These are phyloP conservation scores for Xyrichtys novacula DNA, from an alignment of 2,797 vertebrate species.

Conservation along the genomic window DNA sequence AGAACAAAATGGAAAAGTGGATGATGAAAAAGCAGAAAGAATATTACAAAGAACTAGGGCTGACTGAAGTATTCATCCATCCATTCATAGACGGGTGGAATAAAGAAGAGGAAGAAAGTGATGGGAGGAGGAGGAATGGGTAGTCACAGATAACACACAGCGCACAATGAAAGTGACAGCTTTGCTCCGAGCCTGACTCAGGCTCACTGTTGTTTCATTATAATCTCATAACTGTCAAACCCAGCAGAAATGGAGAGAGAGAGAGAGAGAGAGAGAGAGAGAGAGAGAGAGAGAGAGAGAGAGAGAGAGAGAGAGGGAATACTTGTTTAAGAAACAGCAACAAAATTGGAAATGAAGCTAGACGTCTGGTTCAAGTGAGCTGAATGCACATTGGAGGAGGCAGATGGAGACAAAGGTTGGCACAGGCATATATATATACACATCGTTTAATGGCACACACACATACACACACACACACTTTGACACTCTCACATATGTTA, in stretches of 20 bases:
- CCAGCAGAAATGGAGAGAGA: slow-evolving; percentile 40
- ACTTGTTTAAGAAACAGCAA: slow-evolving; percentile 27
- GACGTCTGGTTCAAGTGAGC: slow-evolving; percentile 32
- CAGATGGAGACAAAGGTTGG: slow-evolving; percentile 17
- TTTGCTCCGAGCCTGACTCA: slow-evolving; percentile 69
- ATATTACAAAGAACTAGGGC: not conserved
- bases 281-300: not conserved
- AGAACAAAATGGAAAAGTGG: not conserved
- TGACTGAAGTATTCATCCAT: not conserved
- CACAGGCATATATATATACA: not conserved
- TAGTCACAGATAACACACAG: slow-evolving; percentile 68
- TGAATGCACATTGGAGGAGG: slow-evolving; percentile 21
- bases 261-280: not conserved
- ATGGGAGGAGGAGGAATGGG: slow-evolving; percentile 36
- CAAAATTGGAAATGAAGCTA: slow-evolving; percentile 44
- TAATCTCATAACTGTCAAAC: slow-evolving; percentile 80
- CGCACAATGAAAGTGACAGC: slow-evolving; percentile 76
- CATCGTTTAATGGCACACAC: not conserved
- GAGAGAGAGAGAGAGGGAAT: not conserved
- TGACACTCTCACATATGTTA: not conserved
- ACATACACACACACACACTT: not conserved
- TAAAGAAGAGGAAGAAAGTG: slow-evolving; percentile 45
- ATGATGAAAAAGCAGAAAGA: slow-evolving; percentile 6
- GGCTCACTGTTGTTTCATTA: slow-evolving; percentile 78
- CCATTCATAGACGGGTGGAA: slow-evolving; percentile 23